Evolutionary conservation across 2,113 vertebrate genomes (phyloP), one percentile per base, ranked within the genome.

Genomic region (Petrocephalus zakoni): DNA sequence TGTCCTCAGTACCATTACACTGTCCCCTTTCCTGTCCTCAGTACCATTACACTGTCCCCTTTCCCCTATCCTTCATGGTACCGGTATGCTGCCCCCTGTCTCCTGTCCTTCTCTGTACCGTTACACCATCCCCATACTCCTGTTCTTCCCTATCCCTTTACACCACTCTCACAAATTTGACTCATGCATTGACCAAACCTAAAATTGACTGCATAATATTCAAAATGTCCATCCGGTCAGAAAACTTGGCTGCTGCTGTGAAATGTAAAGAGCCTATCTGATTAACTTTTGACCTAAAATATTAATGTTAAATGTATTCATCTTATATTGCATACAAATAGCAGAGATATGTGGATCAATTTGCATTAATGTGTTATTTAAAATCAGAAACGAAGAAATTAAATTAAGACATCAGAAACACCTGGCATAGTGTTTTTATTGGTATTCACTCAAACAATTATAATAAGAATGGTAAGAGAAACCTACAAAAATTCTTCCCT

Each of bases 391-490:
- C 29, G 72, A 19, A 78, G 68, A 37, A 29, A n/a, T 0, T 0
- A 68, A 75, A 75, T 61, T 15, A 72, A 34, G 68, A 75, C 29
- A 68, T 68, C n/a, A 78, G 17, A 78, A 19, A 42, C 46, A 83
- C 19, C 46, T 22, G 46, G 81, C 9, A 83, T 49, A 78, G 13
- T 78, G 72, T 86, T 85, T 91, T 93, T 93, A 90, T 92, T 90
- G 89, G 89, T 87, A 37, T 92, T 91, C 91, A 89, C 89, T 21
- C 42, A 21, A 83, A 47, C 37, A 49, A 22, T 49, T 83, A 52
- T 29, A 61, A 88, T 88, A 89, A 85, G 64, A 88, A 86, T 88
- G 75, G 87, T 91, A 88, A 88, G 89, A 90, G 87, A 90, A 87
- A 46, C 72, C 89, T 88, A 91, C 58, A 89, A 90, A 90, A 92